These are phyloP conservation scores for Cremastinae sp. DNA, from an alignment of 2,888 invertebrate genomes.

Conservation along the genomic window DNA sequence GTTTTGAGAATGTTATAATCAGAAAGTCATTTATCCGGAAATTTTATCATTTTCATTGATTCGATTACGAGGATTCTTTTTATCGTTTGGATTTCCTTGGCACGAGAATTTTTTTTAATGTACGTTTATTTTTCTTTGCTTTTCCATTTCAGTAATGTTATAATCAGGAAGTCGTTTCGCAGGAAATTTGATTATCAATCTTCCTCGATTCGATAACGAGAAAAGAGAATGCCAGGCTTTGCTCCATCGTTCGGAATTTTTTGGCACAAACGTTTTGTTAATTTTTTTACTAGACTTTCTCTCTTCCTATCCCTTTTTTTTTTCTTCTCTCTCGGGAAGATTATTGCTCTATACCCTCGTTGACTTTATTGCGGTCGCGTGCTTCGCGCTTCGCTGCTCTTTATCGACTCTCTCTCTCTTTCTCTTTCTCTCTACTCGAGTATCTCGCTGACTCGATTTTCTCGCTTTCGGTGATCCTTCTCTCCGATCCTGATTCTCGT, in stretches of 20 bases:
- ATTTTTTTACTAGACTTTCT: conserved; percentile 8
- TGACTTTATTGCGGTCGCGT: conserved; percentile 64
- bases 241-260: conserved; percentile 18
- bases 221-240: too few species aligned
- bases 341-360: conserved; percentile 52
- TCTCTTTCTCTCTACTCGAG: conserved; percentile 39
- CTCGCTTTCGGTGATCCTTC: conserved; percentile 54
- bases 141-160: too few species aligned
- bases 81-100: conserved; percentile 15
- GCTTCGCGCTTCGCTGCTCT: conserved; percentile 62
- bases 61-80: too few species aligned
- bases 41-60: too few species aligned
- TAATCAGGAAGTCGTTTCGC: too few species aligned
- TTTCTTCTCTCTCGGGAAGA: conserved; percentile 21
- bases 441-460: conserved; percentile 34
- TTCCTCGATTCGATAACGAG: too few species aligned
- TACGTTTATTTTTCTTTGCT: too few species aligned
- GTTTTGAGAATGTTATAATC: too few species aligned
- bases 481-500: conserved; percentile 37
- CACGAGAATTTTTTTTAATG: conserved; percentile 14
- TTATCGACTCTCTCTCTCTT: conserved; percentile 56
- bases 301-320: not conserved
- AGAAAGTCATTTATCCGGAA: too few species aligned
- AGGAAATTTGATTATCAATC: too few species aligned
- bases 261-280: conserved; percentile 14